Percentiles rank a stretch among this genome's conserved stretches.
These are phyloP conservation scores for Lasius platythorax DNA, from an alignment of 2,888 invertebrate genomes.

Conservation along the genomic window DNA sequence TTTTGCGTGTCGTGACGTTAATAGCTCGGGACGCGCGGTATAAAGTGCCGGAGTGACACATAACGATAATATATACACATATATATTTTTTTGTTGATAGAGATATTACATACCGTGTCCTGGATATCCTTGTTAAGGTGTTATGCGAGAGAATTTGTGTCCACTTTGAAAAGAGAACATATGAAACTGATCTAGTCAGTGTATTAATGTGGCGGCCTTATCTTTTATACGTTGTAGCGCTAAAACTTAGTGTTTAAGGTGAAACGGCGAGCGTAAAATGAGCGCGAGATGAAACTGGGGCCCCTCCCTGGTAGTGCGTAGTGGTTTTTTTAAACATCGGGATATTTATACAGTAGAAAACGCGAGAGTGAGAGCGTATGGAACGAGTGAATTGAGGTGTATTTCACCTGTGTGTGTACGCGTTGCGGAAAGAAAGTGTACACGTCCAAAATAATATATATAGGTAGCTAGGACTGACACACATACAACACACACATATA, in stretches of 20 bases:
- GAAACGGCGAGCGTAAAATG: conserved; percentile 47
- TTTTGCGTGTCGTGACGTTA: conserved; percentile 45
- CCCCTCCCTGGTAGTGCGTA: background rate
- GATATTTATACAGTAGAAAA: conserved; percentile 56
- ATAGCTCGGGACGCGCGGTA: conserved; percentile 73
- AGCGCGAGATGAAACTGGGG: conserved; percentile 39
- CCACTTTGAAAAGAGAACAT: conserved; percentile 60
- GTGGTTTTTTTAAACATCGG: conserved; percentile 33
- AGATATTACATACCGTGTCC: conserved; percentile 71
- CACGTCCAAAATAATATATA: conserved; percentile 45
- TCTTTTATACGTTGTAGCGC: conserved; percentile 84
- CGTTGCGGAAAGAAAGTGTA: conserved; percentile 34
- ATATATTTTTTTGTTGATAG: conserved; percentile 79
- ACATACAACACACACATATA: background rate
- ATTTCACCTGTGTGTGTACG: background rate
- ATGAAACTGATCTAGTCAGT: conserved; percentile 85
- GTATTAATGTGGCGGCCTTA: conserved; percentile 86
- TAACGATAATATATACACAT: conserved; percentile 40
- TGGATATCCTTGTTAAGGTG: conserved; percentile 75
- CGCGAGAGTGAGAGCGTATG: conserved; percentile 13
- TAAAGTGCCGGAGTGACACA: conserved; percentile 41
- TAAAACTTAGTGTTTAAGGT: conserved; percentile 72
- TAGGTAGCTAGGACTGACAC: conserved; percentile 43
- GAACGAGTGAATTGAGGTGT: background rate
- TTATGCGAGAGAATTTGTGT: conserved; percentile 58